A percentile compares a stretch with the other conserved stretches of the same genome.
These are phyloP conservation scores for Neodiprion virginianus DNA, from an alignment of 1,140 invertebrate genomes.

Conservation along the genomic window DNA sequence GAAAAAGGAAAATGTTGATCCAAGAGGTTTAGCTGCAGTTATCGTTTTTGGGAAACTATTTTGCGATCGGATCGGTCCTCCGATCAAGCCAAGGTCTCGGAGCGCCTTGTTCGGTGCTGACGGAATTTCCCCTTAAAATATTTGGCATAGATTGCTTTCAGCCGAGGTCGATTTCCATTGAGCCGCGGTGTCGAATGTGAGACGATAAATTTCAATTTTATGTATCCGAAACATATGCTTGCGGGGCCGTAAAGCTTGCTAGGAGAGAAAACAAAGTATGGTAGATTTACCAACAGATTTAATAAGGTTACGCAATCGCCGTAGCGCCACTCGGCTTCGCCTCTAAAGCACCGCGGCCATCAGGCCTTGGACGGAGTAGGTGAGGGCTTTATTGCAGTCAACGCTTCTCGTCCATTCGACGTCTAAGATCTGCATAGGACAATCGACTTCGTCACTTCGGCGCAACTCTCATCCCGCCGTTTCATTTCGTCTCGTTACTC, in stretches of 20 bases:
- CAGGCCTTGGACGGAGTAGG: neutral
- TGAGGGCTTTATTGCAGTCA: neutral
- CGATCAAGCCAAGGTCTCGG: too few relatives aligned
- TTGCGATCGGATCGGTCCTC: too few relatives aligned
- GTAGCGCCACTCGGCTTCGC: neutral
- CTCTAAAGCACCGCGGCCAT: neutral
- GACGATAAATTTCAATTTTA: neutral
- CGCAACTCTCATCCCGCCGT: neutral
- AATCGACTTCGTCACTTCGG: neutral
- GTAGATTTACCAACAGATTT: slow-evolving; percentile 2
- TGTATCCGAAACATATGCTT: neutral
- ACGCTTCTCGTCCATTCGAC: neutral
- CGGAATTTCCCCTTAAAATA: neutral
- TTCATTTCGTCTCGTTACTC: neutral
- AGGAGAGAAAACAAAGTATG: slow-evolving; percentile 4
- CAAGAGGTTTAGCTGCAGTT: too few relatives aligned
- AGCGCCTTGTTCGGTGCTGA: too few relatives aligned
- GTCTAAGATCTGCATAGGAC: neutral
- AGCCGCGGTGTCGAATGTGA: neutral
- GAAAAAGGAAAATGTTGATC: too few relatives aligned
- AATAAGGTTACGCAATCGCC: neutral
- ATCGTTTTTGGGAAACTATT: too few relatives aligned
- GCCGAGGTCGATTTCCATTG: neutral
- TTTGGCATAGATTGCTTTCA: neutral
- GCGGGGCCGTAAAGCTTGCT: neutral